Conservation (phyloP, 2,797 vertebrate genomes). For the Pempheris klunzingeri region DNA sequence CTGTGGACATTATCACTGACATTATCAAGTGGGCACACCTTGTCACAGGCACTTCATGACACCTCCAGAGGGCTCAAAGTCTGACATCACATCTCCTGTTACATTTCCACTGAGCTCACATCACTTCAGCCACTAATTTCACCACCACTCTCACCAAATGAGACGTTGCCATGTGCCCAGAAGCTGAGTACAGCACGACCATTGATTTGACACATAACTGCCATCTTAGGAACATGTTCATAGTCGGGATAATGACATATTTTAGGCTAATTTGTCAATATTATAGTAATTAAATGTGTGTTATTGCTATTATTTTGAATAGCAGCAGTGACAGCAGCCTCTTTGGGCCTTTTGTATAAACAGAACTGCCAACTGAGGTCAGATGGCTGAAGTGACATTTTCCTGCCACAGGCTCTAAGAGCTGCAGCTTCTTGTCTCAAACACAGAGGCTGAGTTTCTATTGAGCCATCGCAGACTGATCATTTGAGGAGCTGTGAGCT, state of each 20-base stretch:
- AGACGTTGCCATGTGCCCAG: slow-evolving; percentile 21
- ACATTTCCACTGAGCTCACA: slow-evolving; percentile 25
- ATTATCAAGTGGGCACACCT: slow-evolving; percentile 55
- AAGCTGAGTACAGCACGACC: background rate
- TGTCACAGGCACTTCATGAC: slow-evolving; percentile 38
- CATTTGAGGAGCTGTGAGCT: background rate
- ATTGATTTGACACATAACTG: slow-evolving; percentile 6
- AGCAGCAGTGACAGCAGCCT: slow-evolving; percentile 6
- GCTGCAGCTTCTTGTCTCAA: slow-evolving; percentile 16
- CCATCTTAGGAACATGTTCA: slow-evolving; percentile 8
- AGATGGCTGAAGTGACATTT: slow-evolving; percentile 34
- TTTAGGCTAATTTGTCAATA: slow-evolving; percentile 17
- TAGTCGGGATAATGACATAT: slow-evolving; percentile 2
- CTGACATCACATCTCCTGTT: slow-evolving; percentile 19
- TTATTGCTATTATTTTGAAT: slow-evolving; percentile 17
- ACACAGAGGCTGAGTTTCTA: slow-evolving; percentile 10
- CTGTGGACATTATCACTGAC: slow-evolving; percentile 44
- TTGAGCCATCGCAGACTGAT: slow-evolving; percentile 10
- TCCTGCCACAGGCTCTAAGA: slow-evolving; percentile 19
- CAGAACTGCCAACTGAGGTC: slow-evolving; percentile 41
- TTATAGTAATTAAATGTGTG: slow-evolving; percentile 1
- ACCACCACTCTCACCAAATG: slow-evolving; percentile 18
- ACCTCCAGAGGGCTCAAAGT: slow-evolving; percentile 30
- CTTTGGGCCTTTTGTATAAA: slow-evolving; percentile 31
- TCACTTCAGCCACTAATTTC: slow-evolving; percentile 34